Percentiles rank a stretch among this genome's conserved stretches.
phyloP scores from a whole-genome alignment of 2,113 vertebrate genomes.

The Orthonyx spaldingii region DNA sequence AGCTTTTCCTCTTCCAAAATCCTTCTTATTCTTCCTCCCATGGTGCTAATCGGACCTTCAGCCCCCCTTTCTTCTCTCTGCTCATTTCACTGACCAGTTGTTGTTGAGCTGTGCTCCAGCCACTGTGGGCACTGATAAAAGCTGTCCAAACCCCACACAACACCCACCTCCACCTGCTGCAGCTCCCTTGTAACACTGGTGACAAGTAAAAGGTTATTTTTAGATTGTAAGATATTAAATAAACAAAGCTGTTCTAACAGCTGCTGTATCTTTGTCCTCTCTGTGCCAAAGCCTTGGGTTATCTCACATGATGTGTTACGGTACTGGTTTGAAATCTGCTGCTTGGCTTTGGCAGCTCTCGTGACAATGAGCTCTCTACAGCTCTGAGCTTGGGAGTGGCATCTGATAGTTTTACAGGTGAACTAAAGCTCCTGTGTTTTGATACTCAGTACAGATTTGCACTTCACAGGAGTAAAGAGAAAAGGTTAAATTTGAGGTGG shows the following conservation, averaged over 20 bases:
- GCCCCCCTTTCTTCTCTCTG: not conserved
- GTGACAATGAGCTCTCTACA: not conserved
- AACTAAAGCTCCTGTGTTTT: not conserved
- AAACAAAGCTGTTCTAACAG: not conserved
- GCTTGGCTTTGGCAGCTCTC: not conserved
- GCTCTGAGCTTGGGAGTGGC: not conserved
- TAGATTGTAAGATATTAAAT: not conserved
- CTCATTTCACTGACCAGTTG: accelerated
- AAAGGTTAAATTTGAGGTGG: not conserved
- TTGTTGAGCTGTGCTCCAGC: not conserved
- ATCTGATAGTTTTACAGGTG: not conserved
- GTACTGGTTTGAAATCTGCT: not conserved
- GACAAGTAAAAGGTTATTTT: not conserved
- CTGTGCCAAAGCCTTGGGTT: not conserved
- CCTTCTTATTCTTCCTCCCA: not conserved
- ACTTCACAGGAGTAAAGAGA: not conserved
- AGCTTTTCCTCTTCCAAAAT: not conserved
- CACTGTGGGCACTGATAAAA: accelerated
- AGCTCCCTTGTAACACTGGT: not conserved
- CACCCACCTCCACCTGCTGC: not conserved
- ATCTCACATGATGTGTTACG: not conserved
- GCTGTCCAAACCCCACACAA: not conserved
- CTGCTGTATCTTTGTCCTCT: not conserved
- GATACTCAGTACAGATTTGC: not conserved
- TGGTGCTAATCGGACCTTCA: not conserved